Conservation (phyloP, 2,113 vertebrate species). For the Pimephales promelas region DNA sequence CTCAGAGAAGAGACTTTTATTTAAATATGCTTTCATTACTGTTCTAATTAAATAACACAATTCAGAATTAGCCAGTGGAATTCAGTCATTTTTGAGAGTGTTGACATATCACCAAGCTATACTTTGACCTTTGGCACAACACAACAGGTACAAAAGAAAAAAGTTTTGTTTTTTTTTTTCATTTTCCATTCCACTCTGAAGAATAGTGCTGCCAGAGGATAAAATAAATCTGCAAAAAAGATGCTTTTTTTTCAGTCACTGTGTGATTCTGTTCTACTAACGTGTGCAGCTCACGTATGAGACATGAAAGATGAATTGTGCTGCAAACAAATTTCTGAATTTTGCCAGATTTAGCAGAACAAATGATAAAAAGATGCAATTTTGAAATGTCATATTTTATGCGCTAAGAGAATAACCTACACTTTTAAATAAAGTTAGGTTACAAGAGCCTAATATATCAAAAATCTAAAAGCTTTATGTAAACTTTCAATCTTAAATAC, state of each 20-base stretch:
- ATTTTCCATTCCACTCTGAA: constrained; percentile 1
- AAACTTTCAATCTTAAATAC: neutral
- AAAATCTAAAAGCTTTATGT: neutral
- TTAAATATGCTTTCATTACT: neutral
- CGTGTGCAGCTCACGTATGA: constrained; percentile 13
- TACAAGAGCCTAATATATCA: neutral
- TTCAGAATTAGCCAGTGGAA: neutral
- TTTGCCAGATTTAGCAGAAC: neutral
- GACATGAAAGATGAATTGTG: neutral
- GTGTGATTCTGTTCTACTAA: neutral
- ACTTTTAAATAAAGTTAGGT: neutral
- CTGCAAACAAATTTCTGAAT: neutral
- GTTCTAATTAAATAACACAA: neutral
- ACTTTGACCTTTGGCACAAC: constrained; percentile 15
- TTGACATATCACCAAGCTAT: neutral
- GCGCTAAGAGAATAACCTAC: neutral
- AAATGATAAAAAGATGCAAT: constrained; percentile 5
- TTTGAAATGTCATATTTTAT: constrained; percentile 4
- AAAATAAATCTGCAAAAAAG: neutral
- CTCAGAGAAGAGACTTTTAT: neutral
- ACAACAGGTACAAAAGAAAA: neutral
- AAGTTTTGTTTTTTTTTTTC: too few relatives aligned
- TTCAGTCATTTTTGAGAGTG: constrained; percentile 1
- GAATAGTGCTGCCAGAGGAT: neutral
- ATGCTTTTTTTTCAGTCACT: neutral